A percentile compares a stretch with the other conserved stretches of the same genome.
phyloP scores from a whole-genome alignment of 2,797 vertebrate species.

The Tapera naevia region DNA sequence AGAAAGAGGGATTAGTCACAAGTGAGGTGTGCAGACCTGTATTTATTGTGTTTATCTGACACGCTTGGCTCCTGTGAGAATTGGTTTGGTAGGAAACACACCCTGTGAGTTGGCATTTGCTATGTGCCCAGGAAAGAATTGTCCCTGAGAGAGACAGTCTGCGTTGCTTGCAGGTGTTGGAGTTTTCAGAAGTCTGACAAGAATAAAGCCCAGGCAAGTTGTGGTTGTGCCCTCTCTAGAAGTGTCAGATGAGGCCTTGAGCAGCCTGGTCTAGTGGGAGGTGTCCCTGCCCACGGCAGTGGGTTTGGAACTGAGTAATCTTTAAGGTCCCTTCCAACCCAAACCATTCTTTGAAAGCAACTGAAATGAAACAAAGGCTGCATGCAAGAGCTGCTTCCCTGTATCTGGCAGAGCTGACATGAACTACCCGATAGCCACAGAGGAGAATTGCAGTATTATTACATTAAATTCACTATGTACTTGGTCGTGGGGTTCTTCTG shows the following conservation, averaged over 20 bases:
- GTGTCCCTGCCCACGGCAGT: no score
- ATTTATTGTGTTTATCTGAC: background rate
- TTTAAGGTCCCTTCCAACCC: no score
- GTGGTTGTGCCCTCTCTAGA: no score
- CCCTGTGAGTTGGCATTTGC: background rate
- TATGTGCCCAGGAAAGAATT: background rate
- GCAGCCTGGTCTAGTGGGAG: no score
- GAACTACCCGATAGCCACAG: background rate
- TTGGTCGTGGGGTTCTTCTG: background rate
- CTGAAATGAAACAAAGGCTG: conserved; percentile 5
- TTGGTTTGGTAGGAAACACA: background rate
- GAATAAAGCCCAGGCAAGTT: background rate
- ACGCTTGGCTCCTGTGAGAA: background rate
- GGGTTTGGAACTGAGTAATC: no score
- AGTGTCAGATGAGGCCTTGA: no score
- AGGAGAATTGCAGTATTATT: background rate
- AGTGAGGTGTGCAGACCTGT: background rate
- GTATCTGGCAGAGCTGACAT: background rate
- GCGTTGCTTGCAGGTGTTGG: background rate
- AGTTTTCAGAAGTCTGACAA: conserved; percentile 2
- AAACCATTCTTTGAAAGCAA: background rate
- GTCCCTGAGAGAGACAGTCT: background rate
- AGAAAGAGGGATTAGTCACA: background rate
- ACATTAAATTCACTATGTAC: background rate
- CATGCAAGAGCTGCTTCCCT: background rate